A percentile compares a stretch with the other conserved stretches of the same genome.
Evolutionary conservation across 2,797 vertebrate species (phyloP).

Genomic region (Potorous gilbertii): DNA sequence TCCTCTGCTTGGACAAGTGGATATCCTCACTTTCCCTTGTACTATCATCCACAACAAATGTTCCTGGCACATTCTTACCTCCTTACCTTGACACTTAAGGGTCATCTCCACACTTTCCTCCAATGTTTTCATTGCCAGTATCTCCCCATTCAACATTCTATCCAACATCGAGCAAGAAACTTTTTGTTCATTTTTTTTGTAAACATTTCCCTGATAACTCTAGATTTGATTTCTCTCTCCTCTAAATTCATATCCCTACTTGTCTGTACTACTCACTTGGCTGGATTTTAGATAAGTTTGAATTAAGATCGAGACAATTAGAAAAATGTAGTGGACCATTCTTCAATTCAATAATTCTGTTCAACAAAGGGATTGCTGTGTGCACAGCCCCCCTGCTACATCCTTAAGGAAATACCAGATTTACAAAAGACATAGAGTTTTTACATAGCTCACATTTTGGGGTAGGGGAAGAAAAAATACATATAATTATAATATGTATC

Average conservation of each 20-base stretch:
- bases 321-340: not conserved
- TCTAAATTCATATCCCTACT: not conserved
- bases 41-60: too few species aligned
- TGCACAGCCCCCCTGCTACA: not conserved
- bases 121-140: not conserved
- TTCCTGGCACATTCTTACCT: not conserved
- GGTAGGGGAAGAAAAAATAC: not conserved
- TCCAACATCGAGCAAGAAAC: not conserved
- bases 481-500: not conserved
- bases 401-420: not conserved
- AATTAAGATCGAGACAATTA: not conserved
- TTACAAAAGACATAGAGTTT: not conserved
- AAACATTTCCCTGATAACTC: not conserved
- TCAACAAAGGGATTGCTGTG: not conserved
- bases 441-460: not conserved
- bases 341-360: not conserved
- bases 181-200: not conserved
- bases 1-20: not conserved
- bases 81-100: not conserved
- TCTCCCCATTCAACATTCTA: not conserved
- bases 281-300: not conserved
- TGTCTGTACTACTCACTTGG: not conserved
- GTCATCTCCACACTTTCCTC: not conserved
- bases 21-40: not conserved
- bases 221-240: not conserved